These are phyloP conservation scores for Sialia sialis DNA, from an alignment of 2,113 vertebrate genomes.

Conservation along the genomic window DNA sequence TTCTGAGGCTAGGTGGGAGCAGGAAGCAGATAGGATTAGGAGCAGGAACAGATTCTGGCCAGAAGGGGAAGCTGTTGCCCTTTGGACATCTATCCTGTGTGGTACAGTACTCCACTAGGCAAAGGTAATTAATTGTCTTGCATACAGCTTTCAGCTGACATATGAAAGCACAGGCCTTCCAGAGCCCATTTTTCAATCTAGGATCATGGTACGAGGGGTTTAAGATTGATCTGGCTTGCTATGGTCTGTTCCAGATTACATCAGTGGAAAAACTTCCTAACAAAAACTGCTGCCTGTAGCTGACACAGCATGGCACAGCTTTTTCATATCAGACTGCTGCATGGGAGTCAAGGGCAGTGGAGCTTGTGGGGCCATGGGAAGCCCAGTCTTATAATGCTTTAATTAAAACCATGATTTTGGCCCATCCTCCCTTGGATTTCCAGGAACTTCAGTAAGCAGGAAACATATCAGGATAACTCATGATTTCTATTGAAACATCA, in stretches of 20 bases:
- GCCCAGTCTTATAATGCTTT: background rate
- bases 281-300: background rate
- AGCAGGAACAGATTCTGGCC: background rate
- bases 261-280: background rate
- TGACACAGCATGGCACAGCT: background rate
- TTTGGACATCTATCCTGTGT: background rate
- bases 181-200: background rate
- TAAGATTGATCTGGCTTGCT: background rate
- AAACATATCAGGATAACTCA: background rate
- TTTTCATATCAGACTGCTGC: background rate
- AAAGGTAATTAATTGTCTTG: background rate
- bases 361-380: background rate
- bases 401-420: background rate
- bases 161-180: background rate
- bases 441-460: background rate
- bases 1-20: background rate
- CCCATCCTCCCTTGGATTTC: background rate
- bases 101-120: background rate
- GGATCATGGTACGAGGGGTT: background rate
- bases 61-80: background rate
- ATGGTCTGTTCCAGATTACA: background rate
- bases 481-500: background rate
- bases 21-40: background rate
- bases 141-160: background rate
- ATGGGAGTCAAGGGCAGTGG: background rate